phyloP scores from a whole-genome alignment of 2,888 invertebrate species.

The Drosophila buzzatii region DNA sequence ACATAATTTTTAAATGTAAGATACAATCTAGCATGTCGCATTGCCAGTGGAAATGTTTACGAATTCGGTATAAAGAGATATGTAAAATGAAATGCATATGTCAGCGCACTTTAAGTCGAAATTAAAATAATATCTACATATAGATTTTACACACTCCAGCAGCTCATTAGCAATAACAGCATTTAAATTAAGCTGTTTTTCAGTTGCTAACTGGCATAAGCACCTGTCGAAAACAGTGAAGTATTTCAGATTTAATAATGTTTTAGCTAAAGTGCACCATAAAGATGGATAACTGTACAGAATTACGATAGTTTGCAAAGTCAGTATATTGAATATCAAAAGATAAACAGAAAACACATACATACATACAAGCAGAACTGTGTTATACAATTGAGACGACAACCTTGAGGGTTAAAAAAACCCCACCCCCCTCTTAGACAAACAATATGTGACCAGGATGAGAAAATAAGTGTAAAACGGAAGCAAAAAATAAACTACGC shows the following conservation, averaged over 20 bases:
- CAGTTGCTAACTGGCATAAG: not conserved
- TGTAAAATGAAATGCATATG: not conserved
- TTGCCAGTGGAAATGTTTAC: not conserved
- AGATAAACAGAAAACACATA: conserved; percentile 48
- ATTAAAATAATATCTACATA: conserved; percentile 1
- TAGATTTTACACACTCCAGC: not conserved
- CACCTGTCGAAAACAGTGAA: not conserved
- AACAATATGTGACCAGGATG: conserved; percentile 29
- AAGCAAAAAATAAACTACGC: conserved; percentile 6
- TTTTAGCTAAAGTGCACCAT: not conserved
- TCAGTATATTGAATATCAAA: conserved; percentile 52
- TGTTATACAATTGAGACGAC: conserved; percentile 68
- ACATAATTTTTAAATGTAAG: no score
- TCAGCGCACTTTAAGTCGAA: not conserved
- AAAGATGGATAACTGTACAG: conserved; percentile 32
- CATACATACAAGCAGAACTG: conserved; percentile 9
- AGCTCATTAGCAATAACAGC: conserved; percentile 3
- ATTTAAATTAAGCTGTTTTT: conserved; percentile 3
- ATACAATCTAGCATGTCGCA: not conserved
- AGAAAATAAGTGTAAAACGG: conserved; percentile 2
- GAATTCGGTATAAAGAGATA: not conserved
- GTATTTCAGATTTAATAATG: not conserved
- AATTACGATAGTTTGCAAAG: conserved; percentile 26
- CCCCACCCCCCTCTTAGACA: not conserved
- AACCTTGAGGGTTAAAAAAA: conserved; percentile 56